Conservation (phyloP, 1,140 invertebrate genomes). For the Octopus bimaculoides region DNA sequence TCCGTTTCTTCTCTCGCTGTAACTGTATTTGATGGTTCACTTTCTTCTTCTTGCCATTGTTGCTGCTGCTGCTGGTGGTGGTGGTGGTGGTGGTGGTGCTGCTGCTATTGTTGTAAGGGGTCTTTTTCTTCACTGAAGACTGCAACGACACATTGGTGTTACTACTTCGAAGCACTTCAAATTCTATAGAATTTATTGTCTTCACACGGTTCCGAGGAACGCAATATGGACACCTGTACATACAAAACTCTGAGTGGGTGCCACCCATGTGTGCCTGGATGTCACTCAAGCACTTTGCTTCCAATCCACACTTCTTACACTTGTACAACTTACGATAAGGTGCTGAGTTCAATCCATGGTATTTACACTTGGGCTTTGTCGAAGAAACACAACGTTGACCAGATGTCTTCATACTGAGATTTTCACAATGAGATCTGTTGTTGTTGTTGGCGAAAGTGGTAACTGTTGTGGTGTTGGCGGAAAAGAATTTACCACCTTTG, state of each 20-base stretch:
- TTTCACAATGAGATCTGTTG: no score
- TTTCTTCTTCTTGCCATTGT: background rate
- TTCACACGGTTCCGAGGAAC: background rate
- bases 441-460: no score
- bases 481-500: no score
- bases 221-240: background rate
- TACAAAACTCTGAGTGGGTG: background rate
- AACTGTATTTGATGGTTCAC: background rate
- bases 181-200: background rate
- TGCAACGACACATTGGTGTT: background rate
- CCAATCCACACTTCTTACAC: background rate
- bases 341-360: background rate
- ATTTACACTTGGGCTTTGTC: background rate
- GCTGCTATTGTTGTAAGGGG: no score
- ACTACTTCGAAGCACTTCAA: background rate
- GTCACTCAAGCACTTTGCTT: background rate
- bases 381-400: no score
- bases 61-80: background rate
- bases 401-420: no score
- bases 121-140: no score
- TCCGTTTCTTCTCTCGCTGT: background rate
- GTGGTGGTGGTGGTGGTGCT: no score
- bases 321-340: background rate
- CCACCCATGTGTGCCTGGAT: constrained; percentile 1
- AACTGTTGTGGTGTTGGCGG: no score